These are phyloP conservation scores for Orthonevra nobilis DNA, from an alignment of 2,888 invertebrate species.

Conservation along the genomic window DNA sequence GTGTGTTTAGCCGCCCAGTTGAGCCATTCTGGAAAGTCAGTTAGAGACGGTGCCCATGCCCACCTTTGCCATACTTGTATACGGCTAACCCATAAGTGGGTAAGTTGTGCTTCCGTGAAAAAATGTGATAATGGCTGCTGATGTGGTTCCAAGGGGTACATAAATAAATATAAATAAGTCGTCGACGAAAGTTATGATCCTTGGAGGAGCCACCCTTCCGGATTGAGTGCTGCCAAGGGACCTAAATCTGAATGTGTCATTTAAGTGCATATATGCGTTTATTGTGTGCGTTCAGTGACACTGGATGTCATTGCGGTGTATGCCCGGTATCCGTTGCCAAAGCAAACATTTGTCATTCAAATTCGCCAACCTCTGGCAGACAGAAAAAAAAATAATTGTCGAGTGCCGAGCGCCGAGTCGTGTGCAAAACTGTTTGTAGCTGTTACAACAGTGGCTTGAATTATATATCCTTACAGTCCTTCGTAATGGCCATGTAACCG, in stretches of 20 bases:
- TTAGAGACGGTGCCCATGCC: slow-evolving; percentile 23
- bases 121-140: slow-evolving; percentile 63
- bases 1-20: slow-evolving; percentile 15
- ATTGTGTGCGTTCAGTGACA: slow-evolving; percentile 27
- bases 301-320: slow-evolving; percentile 7
- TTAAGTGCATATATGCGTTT: slow-evolving; percentile 1
- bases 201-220: background rate
- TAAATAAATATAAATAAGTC: slow-evolving; percentile 68
- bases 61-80: background rate
- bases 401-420: too few relatives aligned
- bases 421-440: slow-evolving; percentile 54
- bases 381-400: slow-evolving; percentile 57
- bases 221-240: slow-evolving; percentile 28
- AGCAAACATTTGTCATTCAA: slow-evolving; percentile 38
- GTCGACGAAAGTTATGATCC: slow-evolving; percentile 42
- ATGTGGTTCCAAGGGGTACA: slow-evolving; percentile 60
- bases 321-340: too few relatives aligned
- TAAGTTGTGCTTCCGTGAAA: slow-evolving; percentile 41
- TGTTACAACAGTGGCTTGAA: slow-evolving; percentile 43
- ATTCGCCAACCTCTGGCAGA: slow-evolving; percentile 30
- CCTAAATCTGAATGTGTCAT: too few relatives aligned
- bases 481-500: slow-evolving; percentile 36
- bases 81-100: slow-evolving; percentile 28
- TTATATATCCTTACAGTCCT: slow-evolving; percentile 25
- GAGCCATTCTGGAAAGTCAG: slow-evolving; percentile 2